Evolutionary conservation across 2,113 vertebrate species (phyloP), one percentile per base, ranked within the genome.

Genomic region (Malurus melanocephalus): DNA sequence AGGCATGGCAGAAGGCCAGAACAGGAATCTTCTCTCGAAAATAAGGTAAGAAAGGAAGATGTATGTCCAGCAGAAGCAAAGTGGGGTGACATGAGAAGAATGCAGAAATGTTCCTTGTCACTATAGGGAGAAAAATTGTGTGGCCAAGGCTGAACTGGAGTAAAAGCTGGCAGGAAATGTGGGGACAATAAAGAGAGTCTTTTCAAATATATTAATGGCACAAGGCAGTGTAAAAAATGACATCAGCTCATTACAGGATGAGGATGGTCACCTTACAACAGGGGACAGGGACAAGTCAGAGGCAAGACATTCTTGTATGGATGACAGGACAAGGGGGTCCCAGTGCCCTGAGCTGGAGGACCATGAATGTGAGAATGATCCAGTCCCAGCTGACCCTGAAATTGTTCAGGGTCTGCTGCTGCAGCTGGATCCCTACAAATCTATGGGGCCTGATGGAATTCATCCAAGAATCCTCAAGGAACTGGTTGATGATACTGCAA

Each of bases 161-260:
- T 16, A 73, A 12, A 64, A 73, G 18, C 12, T 64, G 19, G 23
- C 12, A 18, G 40, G 42, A 64, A 48, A 27, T n/a, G 9, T n/a
- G 9, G 10, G 11, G 3, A 19, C 5, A 64, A 46, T 42, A 9
- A 38, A 62, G 51, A 27, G 32, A 27, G 1, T 6, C 32, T n/a
- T 2, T 22, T 4, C 30, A 46, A 27, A 20, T 11, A 17, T 30
- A 24, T 16, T n/a, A 33, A 56, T 48, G 23, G 15, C 33, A 55
- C n/a, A 5, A 38, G 9, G 17, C 6, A 55, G 9, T 22, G 14
- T 27, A 46, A 82, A 72, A 46, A 46, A 46, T 27, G 15, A 53
- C 9, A 38, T 32, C 21, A 38, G 9, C 22, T 0, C 0, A 46
- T 48, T 46, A 46, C 3, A 48, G 16, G 13, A 49, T 40, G 5